Base-by-base conservation (phyloP, 2,797 vertebrate species). In the Chanos chanos region DNA sequence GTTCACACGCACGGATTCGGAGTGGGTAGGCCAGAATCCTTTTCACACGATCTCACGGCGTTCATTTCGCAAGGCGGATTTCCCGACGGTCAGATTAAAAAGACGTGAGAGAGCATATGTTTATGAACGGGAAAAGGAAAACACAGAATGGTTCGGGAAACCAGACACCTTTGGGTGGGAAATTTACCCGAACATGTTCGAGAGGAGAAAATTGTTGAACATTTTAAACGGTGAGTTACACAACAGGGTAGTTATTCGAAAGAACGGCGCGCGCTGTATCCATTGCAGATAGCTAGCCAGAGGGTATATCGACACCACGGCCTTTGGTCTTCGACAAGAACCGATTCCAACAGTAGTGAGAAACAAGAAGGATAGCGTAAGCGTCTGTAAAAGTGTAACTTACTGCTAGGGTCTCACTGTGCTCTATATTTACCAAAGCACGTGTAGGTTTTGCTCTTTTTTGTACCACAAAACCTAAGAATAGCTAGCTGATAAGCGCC, bases 141-240 rank as follows among this genome's bases (percentile, higher is more conserved):
- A 63, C 80, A 79, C 91, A 98, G 85, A 85, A 99, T 99, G 96
- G 95, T 97, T 86, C 95, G 96, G 91, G 96, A 99, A 92, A 97
- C 95, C 91, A 95, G 96, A 90, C 95, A 99, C 89, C 94, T 98
- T 70, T 99, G 96, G 96, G 96, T 99, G 92, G 96, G 96, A 84
- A 99, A 98, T 90, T 92, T 99, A 88, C 96, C 96, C 89, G 96
- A 98, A 92, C 97, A 97, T 74, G 96, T 99, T 72, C 93, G 96
- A 79, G 96, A 98, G 74, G 96, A 99, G 86, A 99, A 99, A 76
- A 99, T 99, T 73, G 94, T 98, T 86, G 96, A 99, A 79, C 94
- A 99, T 92, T 99, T 99, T 87, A 99, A 98, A 92, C 90, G 96
- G 96, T 99, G 89, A 87, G 94, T 91, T 85, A 80, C 80, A 80